A percentile compares a stretch with the other conserved stretches of the same genome.
Conservation (phyloP, 2,888 invertebrate genomes). For the Silvanus unidentatus region DNA sequence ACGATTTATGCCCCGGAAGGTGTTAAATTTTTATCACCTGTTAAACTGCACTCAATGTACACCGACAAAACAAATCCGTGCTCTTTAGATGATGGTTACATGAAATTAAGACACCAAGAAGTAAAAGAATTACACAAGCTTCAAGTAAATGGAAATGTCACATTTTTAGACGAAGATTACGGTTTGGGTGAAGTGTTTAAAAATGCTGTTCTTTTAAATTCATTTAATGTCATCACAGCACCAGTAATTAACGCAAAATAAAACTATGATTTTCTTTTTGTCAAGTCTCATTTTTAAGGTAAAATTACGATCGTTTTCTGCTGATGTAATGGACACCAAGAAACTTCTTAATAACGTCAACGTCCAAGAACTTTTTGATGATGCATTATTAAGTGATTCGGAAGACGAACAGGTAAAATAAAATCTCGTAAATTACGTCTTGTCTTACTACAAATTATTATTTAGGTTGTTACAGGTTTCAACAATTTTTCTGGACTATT, state of each 20-base stretch:
- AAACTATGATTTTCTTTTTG: constrained; percentile 1
- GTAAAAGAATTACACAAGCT: constrained; percentile 22
- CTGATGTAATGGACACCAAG: constrained; percentile 24
- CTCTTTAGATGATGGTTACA: constrained; percentile 17
- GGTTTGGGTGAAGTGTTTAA: constrained; percentile 28
- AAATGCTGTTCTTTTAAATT: constrained; percentile 27
- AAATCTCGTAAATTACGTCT: not conserved
- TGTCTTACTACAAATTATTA: constrained; percentile 3
- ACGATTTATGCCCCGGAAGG: constrained; percentile 20
- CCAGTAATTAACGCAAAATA: constrained; percentile 21
- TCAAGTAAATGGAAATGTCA: constrained; percentile 26
- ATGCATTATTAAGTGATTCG: constrained; percentile 33
- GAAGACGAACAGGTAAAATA: constrained; percentile 31
- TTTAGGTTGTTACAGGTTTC: constrained; percentile 32
- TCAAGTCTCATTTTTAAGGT: constrained; percentile 28
- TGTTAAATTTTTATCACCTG: constrained; percentile 16
- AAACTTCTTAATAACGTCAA: constrained; percentile 34
- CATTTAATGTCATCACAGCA: constrained; percentile 26
- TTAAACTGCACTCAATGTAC: constrained; percentile 15
- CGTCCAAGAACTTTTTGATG: constrained; percentile 33
- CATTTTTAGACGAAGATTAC: constrained; percentile 25
- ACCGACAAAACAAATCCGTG: constrained; percentile 23
- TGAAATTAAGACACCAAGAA: constrained; percentile 22
- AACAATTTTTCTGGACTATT: constrained; percentile 29
- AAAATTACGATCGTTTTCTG: constrained; percentile 23